These are phyloP conservation scores for Halichoeres trimaculatus DNA, from an alignment of 2,113 vertebrate genomes.

Conservation along the genomic window DNA sequence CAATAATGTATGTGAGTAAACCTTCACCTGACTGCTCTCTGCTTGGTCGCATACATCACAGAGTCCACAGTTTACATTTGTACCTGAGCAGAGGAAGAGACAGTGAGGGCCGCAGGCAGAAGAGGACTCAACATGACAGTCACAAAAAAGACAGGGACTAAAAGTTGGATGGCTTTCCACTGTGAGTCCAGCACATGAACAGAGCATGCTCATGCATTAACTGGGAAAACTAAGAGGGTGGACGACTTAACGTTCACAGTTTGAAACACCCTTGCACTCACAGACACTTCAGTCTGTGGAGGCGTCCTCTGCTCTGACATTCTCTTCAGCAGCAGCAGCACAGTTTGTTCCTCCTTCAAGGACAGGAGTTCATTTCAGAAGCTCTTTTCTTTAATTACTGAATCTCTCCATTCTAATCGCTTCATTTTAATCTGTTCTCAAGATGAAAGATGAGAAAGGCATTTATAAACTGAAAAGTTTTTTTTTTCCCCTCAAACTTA, in stretches of 20 bases:
- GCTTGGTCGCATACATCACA: background rate
- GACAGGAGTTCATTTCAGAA: background rate
- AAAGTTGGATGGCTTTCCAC: too few species aligned
- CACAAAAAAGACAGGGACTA: background rate
- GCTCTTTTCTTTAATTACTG: background rate
- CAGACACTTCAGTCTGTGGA: background rate
- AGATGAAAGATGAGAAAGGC: background rate
- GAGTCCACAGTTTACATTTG: background rate
- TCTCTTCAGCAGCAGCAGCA: background rate
- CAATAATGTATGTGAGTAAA: slow-evolving; percentile 33
- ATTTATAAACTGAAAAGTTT: too few species aligned
- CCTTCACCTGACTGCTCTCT: slow-evolving; percentile 3
- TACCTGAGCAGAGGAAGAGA: background rate
- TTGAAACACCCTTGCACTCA: background rate
- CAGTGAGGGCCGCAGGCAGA: background rate
- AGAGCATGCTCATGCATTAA: background rate
- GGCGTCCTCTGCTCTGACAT: slow-evolving; percentile 7
- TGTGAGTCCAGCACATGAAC: background rate
- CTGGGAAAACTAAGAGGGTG: background rate
- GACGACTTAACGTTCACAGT: slow-evolving; percentile 1
- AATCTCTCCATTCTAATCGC: background rate
- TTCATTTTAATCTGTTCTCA: background rate
- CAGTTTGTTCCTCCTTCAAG: background rate
- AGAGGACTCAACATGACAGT: background rate
- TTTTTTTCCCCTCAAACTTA: too few species aligned